Base-by-base conservation (phyloP, 2,797 vertebrate species). In the Channallabes apus region DNA sequence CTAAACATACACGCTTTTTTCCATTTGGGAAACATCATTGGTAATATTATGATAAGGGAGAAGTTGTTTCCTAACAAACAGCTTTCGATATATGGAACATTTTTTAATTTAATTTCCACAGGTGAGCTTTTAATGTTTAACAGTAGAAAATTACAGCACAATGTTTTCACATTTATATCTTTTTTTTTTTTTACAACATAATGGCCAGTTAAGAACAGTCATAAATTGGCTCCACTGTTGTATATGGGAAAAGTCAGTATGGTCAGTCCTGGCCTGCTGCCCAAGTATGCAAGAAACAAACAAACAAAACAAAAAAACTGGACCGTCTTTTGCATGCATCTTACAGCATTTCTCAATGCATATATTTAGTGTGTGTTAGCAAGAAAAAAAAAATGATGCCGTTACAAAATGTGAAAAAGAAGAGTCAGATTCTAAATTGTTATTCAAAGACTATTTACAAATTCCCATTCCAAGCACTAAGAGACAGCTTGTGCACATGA, bases 401-500 rank as follows among this genome's bases (percentile, higher is more conserved):
- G 58, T 61, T 61, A 78, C 56, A 41, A 77, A 84, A 79, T 64
- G 56, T 27, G 7, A 35, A 80, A 79, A 84, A 72, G 78, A 56
- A 65, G 32, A 71, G 65, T 73, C 65, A 1, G 83, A 46, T 85
- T 86, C 24, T 35, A 82, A 86, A 75, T 82, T 72, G 65, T 75
- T 88, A 86, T 84, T 82, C 38, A 32, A 46, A 15, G 38, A 81
- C 27, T 84, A 72, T 87, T 86, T 78, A 80, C 84, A 88, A 62
- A 86, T 83, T 89, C 77, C 85, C 85, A 68, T 82, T 80, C 62
- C 35, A 56, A 35, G 81, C 68, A 58, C 64, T 87, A 87, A 89
- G 80, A 85, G 88, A 88, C 82, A 87, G 72, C 86, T 87, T 86
- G 83, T 88, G 77, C 83, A 88, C 72, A 78, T 17, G 65, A 86